phyloP scores from a whole-genome alignment of 2,797 vertebrate species.

The Fringilla coelebs region DNA sequence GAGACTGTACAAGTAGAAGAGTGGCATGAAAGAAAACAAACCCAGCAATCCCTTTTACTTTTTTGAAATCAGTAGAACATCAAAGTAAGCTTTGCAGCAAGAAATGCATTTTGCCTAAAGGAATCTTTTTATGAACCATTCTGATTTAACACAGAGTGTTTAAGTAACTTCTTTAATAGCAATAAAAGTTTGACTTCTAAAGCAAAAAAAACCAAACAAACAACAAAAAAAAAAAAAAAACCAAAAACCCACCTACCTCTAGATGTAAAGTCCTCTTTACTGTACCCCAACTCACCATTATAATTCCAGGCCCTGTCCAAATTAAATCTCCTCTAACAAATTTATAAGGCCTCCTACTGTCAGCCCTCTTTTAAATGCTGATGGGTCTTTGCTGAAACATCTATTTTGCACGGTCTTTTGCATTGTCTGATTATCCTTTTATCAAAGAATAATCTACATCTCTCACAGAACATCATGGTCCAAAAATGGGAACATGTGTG shows the following conservation, averaged over 20 bases:
- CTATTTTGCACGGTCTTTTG: neutral
- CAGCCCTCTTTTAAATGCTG: neutral
- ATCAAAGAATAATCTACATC: neutral
- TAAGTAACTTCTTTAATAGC: neutral
- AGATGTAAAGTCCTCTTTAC: neutral
- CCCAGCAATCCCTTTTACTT: neutral
- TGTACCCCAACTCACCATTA: fast-evolving
- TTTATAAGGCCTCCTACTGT: neutral
- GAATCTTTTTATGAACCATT: neutral
- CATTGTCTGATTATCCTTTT: neutral
- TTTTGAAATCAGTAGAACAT: neutral
- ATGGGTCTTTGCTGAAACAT: neutral
- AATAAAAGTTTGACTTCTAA: neutral
- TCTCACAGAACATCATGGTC: fast-evolving
- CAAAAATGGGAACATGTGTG: neutral
- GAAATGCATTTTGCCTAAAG: neutral
- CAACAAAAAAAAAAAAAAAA: too few relatives aligned
- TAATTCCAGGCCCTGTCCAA: neutral
- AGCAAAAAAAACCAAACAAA: neutral
- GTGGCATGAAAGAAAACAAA: neutral
- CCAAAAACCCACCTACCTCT: neutral
- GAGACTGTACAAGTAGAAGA: neutral
- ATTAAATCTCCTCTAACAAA: neutral
- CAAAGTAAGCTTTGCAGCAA: neutral
- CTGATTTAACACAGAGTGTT: neutral